Percentiles rank a stretch among this genome's conserved stretches.
Evolutionary conservation across 2,888 invertebrate genomes (phyloP).

Genomic region (Eilema sororculum): DNA sequence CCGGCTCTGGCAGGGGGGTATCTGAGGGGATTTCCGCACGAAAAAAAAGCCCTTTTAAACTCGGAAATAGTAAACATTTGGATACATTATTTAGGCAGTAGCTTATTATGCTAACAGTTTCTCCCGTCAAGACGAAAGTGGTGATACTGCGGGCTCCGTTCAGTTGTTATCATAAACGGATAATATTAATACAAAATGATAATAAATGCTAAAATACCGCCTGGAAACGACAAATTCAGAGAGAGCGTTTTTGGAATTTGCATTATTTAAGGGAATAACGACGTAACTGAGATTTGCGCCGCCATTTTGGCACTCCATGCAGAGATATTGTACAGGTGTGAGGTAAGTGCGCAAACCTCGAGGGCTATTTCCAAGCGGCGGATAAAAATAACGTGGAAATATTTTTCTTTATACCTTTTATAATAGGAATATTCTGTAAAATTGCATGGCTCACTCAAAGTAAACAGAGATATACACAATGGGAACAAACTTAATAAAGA

Average conservation of each 20-base stretch:
- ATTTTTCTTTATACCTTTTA: neutral
- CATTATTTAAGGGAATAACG: slow-evolving; percentile 23
- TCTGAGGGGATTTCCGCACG: too few relatives aligned
- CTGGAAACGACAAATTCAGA: slow-evolving; percentile 19
- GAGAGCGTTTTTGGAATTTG: slow-evolving; percentile 24
- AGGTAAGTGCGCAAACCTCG: neutral
- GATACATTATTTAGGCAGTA: neutral
- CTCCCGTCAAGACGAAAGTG: neutral
- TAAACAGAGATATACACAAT: slow-evolving; percentile 1
- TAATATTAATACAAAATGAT: slow-evolving; percentile 23
- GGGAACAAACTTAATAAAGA: neutral
- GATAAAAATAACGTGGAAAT: neutral
- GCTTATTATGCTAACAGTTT: neutral
- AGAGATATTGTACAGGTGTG: slow-evolving; percentile 17
- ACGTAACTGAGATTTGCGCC: slow-evolving; percentile 18
- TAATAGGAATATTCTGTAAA: neutral
- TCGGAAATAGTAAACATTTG: too few relatives aligned
- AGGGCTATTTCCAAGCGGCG: neutral
- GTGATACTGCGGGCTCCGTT: neutral
- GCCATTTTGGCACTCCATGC: slow-evolving; percentile 16
- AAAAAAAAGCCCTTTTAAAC: too few relatives aligned
- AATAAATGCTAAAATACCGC: slow-evolving; percentile 25
- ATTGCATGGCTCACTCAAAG: neutral
- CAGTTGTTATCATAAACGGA: slow-evolving; percentile 7
- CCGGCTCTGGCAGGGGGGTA: too few relatives aligned